Evolutionary conservation across 2,113 vertebrate species (phyloP).

Genomic region (Cinclus cinclus): DNA sequence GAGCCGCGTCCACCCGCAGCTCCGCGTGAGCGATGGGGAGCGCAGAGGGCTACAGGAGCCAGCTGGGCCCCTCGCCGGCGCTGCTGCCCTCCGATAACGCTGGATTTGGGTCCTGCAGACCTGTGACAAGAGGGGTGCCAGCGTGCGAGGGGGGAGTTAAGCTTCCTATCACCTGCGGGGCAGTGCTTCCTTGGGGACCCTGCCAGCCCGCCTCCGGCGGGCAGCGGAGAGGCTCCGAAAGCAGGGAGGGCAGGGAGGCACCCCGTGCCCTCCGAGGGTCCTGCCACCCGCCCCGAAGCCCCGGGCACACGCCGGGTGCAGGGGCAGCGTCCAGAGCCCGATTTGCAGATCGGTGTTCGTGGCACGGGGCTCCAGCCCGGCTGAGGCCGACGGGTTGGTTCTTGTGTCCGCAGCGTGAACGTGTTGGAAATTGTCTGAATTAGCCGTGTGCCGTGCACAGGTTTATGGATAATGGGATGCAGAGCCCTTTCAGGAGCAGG

Average conservation of each 20-base stretch:
- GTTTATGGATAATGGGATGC: conserved; percentile 57
- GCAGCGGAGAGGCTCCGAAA: neutral
- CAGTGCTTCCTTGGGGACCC: neutral
- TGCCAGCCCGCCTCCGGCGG: neutral
- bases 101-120: conserved; percentile 5
- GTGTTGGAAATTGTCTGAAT: conserved; percentile 53
- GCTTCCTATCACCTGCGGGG: conserved; percentile 8
- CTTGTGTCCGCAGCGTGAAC: neutral
- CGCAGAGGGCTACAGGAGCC: neutral
- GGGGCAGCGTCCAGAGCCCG: neutral
- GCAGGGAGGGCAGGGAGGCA: accelerated
- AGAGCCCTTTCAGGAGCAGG: conserved; percentile 19
- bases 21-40: conserved; percentile 15
- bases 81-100: conserved; percentile 33
- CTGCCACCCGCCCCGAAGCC: too few relatives aligned
- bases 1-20: neutral
- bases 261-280: accelerated
- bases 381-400: neutral
- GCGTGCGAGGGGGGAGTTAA: neutral
- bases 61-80: neutral
- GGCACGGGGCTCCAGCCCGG: neutral
- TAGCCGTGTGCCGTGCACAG: conserved; percentile 35
- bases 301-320: accelerated
- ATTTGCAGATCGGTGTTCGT: neutral
- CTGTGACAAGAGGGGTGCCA: conserved; percentile 10